Evolutionary conservation across 2,797 vertebrate species (phyloP), one percentile per base, ranked within the genome.

Genomic region (Mustela erminea): DNA sequence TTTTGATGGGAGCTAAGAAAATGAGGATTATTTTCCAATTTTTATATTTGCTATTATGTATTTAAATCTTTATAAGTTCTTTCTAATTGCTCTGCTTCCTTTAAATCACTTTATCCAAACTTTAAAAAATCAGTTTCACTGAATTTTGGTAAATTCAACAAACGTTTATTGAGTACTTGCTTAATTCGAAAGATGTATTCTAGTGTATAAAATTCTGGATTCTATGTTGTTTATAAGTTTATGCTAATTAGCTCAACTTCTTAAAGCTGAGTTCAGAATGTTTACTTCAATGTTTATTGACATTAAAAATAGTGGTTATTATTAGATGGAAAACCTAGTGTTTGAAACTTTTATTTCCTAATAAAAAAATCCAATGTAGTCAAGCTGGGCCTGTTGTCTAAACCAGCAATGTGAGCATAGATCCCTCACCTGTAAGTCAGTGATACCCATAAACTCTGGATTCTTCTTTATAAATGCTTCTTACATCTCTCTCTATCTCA

Each of bases 1-100:
- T 93, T 75, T 85, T 88, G 60, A 32, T 66, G 41, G 38, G 38
- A 87, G 25, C 56, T 82, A 60, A 84, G 13, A 89, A 96, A 83
- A 58, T 62, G 13, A 80, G 68, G 85, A 49, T 83, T 78, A 35
- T 72, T 94, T 93, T 78, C 20, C 27, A 90, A 72, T 68, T 87
- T 86, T 72, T 38, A 43, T 32, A 70, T 84, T 88, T 64, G 46
- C 80, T 74, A 20, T 81, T 92, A 56, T n/a, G 85, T 38, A 78
- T 66, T 81, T 62, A 92, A 74, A 54, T 38, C 6, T 70, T 27
- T 85, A 32, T 46, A 46, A 72, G 15, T 82, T 60, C 18, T 95
- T 83, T 85, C 13, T 27, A 75, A 64, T 78, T 86, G 23, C 20
- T 46, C 35, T 27, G 5, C 2, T 86, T 68, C 29, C 46, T 96